Percentiles rank a stretch among this genome's conserved stretches.
Evolutionary conservation across 2,888 invertebrate genomes (phyloP).

Genomic region (Ophioninae sp.): DNA sequence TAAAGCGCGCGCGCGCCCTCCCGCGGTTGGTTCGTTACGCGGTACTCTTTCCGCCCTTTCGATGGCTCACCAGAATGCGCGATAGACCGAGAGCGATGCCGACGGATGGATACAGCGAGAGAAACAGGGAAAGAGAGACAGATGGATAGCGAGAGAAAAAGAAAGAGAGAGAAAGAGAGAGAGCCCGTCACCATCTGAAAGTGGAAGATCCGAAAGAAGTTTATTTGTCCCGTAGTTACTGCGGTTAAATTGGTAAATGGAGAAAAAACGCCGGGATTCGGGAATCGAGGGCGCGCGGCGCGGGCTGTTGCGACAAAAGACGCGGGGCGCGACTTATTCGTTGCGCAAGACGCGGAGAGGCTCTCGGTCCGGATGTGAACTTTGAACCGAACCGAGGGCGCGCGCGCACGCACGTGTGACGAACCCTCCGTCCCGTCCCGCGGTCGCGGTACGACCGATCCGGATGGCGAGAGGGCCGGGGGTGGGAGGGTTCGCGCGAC

Average conservation of each 20-base stretch:
- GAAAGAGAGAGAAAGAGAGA: conserved; percentile 48
- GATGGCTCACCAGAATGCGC: conserved; percentile 71
- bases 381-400: conserved; percentile 30
- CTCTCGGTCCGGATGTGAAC: conserved; percentile 43
- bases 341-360: too few relatives aligned
- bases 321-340: neutral
- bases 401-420: conserved; percentile 27
- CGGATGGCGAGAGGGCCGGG: too few relatives aligned
- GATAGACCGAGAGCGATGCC: too few relatives aligned
- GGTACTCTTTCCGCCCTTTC: conserved; percentile 35
- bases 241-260: neutral
- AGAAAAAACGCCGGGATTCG: neutral
- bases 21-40: conserved; percentile 33
- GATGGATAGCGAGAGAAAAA: conserved; percentile 59
- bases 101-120: too few relatives aligned
- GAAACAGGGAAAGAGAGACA: conserved; percentile 60
- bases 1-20: neutral
- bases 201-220: conserved; percentile 74
- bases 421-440: conserved; percentile 3
- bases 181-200: conserved; percentile 79
- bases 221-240: conserved; percentile 24
- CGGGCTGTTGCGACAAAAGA: neutral
- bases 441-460: too few relatives aligned
- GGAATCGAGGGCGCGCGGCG: too few relatives aligned
- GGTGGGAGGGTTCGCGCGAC: too few relatives aligned